These are phyloP conservation scores for Leiothrix lutea DNA, from an alignment of 2,113 vertebrate genomes.

Conservation along the genomic window DNA sequence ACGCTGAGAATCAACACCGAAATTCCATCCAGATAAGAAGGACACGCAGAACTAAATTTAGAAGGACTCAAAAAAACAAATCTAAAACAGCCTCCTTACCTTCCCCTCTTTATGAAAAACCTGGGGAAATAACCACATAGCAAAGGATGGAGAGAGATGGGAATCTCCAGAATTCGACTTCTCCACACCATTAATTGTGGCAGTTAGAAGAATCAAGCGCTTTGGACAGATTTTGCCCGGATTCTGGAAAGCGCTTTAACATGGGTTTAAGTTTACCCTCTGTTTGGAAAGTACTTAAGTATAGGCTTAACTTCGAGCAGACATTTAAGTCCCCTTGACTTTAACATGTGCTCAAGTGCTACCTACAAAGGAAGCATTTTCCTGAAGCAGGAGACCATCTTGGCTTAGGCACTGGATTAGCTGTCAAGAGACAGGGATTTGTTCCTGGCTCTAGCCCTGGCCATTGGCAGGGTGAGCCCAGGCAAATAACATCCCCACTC, in stretches of 20 bases:
- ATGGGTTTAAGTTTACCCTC: constrained; percentile 62
- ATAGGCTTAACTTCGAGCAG: constrained; percentile 63
- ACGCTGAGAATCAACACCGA: neutral
- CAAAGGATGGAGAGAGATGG: neutral
- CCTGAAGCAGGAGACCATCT: constrained; percentile 50
- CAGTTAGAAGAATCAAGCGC: constrained; percentile 42
- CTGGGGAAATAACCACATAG: neutral
- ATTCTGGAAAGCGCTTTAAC: constrained; percentile 68
- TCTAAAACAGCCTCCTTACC: neutral
- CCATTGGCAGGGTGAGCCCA: constrained; percentile 12
- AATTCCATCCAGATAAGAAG: neutral
- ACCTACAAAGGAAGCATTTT: constrained; percentile 60
- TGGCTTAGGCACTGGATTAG: constrained; percentile 61
- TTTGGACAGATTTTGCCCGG: constrained; percentile 51
- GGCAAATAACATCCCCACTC: neutral
- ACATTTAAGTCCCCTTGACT: constrained; percentile 65
- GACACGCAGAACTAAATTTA: neutral
- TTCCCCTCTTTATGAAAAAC: neutral
- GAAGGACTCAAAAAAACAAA: neutral
- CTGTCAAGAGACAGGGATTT: constrained; percentile 49
- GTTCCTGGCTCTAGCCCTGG: constrained; percentile 1
- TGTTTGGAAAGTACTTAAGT: constrained; percentile 65
- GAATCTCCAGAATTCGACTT: constrained; percentile 1
- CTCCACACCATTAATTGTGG: constrained; percentile 40
- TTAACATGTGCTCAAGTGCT: constrained; percentile 61